Evolutionary conservation across 1,140 invertebrate species (phyloP).

Genomic region (Coelopa frigida): DNA sequence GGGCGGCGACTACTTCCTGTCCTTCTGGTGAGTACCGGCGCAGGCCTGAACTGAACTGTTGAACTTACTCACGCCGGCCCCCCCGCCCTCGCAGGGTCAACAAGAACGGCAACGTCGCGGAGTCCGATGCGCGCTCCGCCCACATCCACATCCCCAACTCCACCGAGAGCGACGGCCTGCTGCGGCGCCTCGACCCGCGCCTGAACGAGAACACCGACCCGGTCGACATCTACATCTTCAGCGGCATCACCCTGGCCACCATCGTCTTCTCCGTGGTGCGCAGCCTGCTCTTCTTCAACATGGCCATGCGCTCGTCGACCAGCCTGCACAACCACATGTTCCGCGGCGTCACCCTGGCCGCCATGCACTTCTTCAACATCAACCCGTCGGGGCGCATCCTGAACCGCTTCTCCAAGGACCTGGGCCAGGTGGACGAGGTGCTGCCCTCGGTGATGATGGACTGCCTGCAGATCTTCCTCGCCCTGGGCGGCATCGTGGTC

Average conservation of each 20-base stretch:
- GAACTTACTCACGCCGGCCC: no score
- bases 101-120: slow-evolving; percentile 27
- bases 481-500: slow-evolving; percentile 64
- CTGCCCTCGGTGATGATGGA: slow-evolving; percentile 70
- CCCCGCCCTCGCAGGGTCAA: slow-evolving; percentile 32
- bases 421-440: slow-evolving; percentile 78
- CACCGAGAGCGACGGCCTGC: background rate
- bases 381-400: slow-evolving; percentile 69
- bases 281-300: slow-evolving; percentile 57
- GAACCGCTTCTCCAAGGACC: slow-evolving; percentile 79
- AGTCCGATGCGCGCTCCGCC: no score
- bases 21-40: slow-evolving; percentile 58
- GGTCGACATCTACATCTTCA: slow-evolving; percentile 43
- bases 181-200: slow-evolving; percentile 15
- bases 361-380: slow-evolving; percentile 76
- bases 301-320: slow-evolving; percentile 65
- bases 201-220: slow-evolving; percentile 32
- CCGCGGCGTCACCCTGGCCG: slow-evolving; percentile 59
- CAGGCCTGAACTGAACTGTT: no score
- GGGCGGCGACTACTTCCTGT: slow-evolving; percentile 60
- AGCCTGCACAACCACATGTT: slow-evolving; percentile 76
- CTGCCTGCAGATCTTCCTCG: slow-evolving; percentile 63
- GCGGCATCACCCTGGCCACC: slow-evolving; percentile 54
- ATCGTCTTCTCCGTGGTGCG: slow-evolving; percentile 53
- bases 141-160: background rate